Conservation (phyloP, 2,797 vertebrate species). For the Dermochelys coriacea region DNA sequence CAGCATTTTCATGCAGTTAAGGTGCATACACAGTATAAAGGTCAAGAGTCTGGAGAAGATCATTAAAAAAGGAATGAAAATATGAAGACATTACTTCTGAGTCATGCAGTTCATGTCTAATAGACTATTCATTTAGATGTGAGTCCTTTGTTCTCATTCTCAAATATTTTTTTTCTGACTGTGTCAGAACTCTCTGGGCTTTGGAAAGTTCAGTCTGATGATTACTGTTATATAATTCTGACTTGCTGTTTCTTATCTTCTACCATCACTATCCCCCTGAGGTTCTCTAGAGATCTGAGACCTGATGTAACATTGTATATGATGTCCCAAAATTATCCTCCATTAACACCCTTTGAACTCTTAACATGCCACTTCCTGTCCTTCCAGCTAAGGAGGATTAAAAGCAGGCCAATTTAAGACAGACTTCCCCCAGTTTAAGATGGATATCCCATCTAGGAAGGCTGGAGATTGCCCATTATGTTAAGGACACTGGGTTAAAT, state of each 20-base stretch:
- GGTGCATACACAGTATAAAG: background rate
- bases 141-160: background rate
- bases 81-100: background rate
- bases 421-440: background rate
- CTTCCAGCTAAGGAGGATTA: accelerated
- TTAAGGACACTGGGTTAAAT: background rate
- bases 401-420: background rate
- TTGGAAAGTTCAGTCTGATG: background rate
- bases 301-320: background rate
- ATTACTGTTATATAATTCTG: background rate
- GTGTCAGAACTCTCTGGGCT: background rate
- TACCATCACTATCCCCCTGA: too few species aligned
- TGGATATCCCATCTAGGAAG: background rate
- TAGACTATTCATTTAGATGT: background rate
- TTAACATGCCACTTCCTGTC: background rate
- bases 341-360: background rate
- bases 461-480: background rate
- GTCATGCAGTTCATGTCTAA: background rate
- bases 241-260: background rate
- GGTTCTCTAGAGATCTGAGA: background rate
- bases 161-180: accelerated
- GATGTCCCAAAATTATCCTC: background rate
- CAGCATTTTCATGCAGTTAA: background rate
- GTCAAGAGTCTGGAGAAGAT: background rate
- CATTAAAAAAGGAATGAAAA: background rate